phyloP scores from a whole-genome alignment of 2,113 vertebrate genomes.

The Charina bottae region DNA sequence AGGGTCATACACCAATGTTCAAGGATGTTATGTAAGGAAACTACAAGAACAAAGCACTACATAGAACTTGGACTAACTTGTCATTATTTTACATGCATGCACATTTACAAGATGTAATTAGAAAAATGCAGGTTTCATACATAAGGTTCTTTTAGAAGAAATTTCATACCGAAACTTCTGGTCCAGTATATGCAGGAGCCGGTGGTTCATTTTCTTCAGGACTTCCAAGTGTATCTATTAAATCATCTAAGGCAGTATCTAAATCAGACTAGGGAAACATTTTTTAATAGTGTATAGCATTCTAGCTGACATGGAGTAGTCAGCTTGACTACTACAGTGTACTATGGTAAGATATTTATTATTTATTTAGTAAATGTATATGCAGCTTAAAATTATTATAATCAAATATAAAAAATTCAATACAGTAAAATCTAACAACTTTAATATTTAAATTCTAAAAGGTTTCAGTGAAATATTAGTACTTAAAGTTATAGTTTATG shows the following conservation, averaged over 20 bases:
- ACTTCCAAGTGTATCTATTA: conserved; percentile 72
- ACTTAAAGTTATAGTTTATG: not conserved
- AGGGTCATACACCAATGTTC: not conserved
- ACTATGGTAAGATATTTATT: not conserved
- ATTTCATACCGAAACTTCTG: conserved; percentile 67
- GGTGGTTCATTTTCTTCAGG: conserved; percentile 63
- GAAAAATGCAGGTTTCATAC: not conserved
- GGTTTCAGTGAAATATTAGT: not conserved
- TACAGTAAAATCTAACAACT: not conserved
- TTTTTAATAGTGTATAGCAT: not conserved
- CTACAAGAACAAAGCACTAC: not conserved
- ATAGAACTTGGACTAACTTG: not conserved
- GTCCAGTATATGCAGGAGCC: conserved; percentile 69
- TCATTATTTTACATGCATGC: not conserved
- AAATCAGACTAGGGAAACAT: conserved; percentile 65
- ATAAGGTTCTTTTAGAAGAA: not conserved
- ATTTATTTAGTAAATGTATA: not conserved
- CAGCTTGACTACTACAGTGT: not conserved
- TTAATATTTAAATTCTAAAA: not conserved
- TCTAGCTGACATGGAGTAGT: not conserved
- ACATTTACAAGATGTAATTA: not conserved
- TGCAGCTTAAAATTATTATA: not conserved
- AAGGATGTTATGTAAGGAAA: not conserved
- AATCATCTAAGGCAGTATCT: conserved; percentile 74
- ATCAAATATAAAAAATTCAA: not conserved